phyloP scores from a whole-genome alignment of 2,113 vertebrate genomes.

The Oryctolagus cuniculus region DNA sequence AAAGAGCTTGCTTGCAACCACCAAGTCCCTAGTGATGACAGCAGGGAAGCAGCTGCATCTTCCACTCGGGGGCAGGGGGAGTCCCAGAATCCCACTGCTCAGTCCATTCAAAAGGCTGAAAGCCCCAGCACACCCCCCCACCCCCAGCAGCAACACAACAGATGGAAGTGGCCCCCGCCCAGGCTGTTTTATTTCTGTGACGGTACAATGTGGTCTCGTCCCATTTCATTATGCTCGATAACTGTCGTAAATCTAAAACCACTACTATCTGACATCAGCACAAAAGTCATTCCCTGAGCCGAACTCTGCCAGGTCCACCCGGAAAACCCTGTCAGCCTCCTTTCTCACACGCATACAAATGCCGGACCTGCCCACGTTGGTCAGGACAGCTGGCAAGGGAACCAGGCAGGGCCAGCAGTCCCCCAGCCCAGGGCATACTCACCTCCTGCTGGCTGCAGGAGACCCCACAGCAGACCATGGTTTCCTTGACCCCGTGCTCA shows the following conservation, averaged over 20 bases:
- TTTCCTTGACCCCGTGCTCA: constrained; percentile 20
- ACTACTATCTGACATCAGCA: constrained; percentile 49
- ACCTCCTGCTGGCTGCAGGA: background rate
- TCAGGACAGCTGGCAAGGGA: background rate
- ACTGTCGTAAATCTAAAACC: constrained; percentile 75
- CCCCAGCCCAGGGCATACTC: rapidly evolving
- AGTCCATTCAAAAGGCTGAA: background rate
- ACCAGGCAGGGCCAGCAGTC: background rate
- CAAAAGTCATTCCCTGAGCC: constrained; percentile 60
- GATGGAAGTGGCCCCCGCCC: constrained; percentile 47
- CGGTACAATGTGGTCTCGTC: constrained; percentile 51
- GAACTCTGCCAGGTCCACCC: constrained; percentile 59
- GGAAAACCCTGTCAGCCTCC: constrained; percentile 2
- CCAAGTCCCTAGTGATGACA: background rate
- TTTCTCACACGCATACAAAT: background rate
- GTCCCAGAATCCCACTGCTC: background rate
- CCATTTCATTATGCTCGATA: constrained; percentile 76
- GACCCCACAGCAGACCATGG: background rate
- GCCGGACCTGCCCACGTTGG: background rate
- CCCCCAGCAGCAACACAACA: constrained; percentile 27
- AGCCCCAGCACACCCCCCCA: background rate
- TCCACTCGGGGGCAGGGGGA: background rate
- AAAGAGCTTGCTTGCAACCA: background rate
- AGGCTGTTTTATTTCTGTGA: constrained; percentile 75
- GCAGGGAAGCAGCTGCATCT: background rate